These are phyloP conservation scores for Saccostrea glomerata DNA, from an alignment of 1,140 invertebrate species.

Conservation along the genomic window DNA sequence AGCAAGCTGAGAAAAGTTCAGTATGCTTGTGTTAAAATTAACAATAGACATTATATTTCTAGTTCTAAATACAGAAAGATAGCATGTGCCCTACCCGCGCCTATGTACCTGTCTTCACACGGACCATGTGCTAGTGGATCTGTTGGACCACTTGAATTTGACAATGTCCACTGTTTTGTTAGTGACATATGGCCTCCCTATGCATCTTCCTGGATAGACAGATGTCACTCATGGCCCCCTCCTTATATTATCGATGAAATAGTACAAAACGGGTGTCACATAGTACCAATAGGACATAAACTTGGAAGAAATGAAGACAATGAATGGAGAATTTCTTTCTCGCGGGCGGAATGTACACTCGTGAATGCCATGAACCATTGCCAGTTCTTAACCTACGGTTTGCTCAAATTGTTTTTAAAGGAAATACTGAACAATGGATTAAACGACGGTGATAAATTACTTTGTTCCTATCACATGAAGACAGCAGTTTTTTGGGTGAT, in stretches of 20 bases:
- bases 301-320: neutral
- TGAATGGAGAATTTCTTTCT: constrained; percentile 54
- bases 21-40: neutral
- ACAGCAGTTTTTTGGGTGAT: constrained; percentile 50
- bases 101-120: neutral
- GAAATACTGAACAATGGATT: constrained; percentile 1
- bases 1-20: neutral
- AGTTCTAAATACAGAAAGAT: constrained; percentile 7
- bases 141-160: neutral
- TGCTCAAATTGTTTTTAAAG: constrained; percentile 47
- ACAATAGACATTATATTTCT: too few species aligned
- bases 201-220: too few species aligned
- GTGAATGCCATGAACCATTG: constrained; percentile 43
- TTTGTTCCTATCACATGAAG: constrained; percentile 32
- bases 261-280: too few species aligned
- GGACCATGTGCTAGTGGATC: constrained; percentile 11
- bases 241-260: too few species aligned
- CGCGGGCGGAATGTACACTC: constrained; percentile 42
- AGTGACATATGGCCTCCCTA: neutral
- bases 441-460: neutral
- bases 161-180: constrained; percentile 20
- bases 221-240: too few species aligned
- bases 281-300: too few species aligned
- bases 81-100: neutral
- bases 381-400: constrained; percentile 44